Base-by-base conservation (phyloP, 1,140 invertebrate species). In the Cataglyphis hispanica region DNA sequence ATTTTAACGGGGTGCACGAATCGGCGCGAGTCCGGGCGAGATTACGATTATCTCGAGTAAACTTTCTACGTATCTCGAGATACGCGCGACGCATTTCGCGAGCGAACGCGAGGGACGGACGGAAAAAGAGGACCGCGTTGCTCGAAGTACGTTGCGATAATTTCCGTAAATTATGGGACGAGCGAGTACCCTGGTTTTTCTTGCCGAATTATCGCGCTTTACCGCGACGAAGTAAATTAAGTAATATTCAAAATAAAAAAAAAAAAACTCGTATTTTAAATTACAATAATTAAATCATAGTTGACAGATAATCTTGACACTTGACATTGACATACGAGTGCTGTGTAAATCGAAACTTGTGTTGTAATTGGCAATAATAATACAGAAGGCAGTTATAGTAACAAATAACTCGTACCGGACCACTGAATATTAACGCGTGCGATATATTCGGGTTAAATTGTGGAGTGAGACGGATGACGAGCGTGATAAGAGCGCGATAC, bases 21-120 rank as follows among this genome's bases (percentile, higher is more conserved):
- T 70, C 43, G 66, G 43, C 66, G 66, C 37, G 16, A 16, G 43
- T 80, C 53, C 53, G 27, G 37, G 53, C 66, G 67, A 83, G 67
- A 74, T 83, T 74, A 61, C 78, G 78, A 83, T 83, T 83, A 83
- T 83, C 67, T 83, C 53, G 56, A 83, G 78, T 74, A 83, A 83
- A 83, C 78, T 83, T 83, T 74, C 67, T 74, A 74, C 56, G 67
- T 83, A 74, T 72, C 53, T 46, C 25, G 78, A 61, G 66, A 27
- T 83, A 83, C 37, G 78, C 78, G 66, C 34, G 78, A 81, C 53
- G 53, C 78, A 60, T 74, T 74, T 58, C 67, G 40, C 67, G 53
- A 60, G 11, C 53, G 6, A 43, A 70, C 66, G 11, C 43, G 53
- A 16, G 53, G 46, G 25, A 43, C n/a, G n/a, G n/a, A 11, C 2